Evolutionary conservation across 2,888 invertebrate species (phyloP), one percentile per base, ranked within the genome.

Genomic region (Ceramica pisi): DNA sequence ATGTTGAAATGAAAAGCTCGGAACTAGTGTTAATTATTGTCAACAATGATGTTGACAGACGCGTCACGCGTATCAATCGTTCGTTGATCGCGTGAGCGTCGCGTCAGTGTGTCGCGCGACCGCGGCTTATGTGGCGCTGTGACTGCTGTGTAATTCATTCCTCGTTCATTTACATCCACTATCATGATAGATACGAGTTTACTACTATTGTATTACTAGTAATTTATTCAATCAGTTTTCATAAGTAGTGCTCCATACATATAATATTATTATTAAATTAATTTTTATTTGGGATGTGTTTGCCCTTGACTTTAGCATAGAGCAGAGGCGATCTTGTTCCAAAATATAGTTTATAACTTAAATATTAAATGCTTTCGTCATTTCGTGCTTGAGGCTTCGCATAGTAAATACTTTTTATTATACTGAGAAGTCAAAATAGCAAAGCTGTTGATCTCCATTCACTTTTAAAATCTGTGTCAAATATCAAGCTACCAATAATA

Each of bases 141-240:
- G 66, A 71, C 71, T 78, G 38, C 23, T 44, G 55, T 16, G 12
- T 53, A 70, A 57, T 51, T 78, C 60, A 67, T 60, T 48, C 63
- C 60, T 64, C 31, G 10, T 41, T 51, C 21, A 79, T 79, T 67
- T n/a, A 51, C 66, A 72, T 63, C 26, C 48, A 41, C 41, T 55
- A 44, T 66, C 51, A 51, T 56, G 16, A 51, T 61, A 56, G 7
- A 55, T 60, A 41, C 19, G 4, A 44, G 9, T 60, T 64, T 12
- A 46, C 38, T 60, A 77, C 14, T 48, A 23, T 62, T 55, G 2
- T 26, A 73, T n/a, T 21, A 3, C 9, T n/a, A n/a, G n/a, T n/a
- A 21, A 48, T n/a, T 38, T 14, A 10, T 35, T 50, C 4, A 21
- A 50, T 48, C 1, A 35, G 41, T 50, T 41, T 26, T 38, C 19